These are phyloP conservation scores for Sebastes alutus DNA, from an alignment of 2,797 vertebrate genomes.

Conservation along the genomic window DNA sequence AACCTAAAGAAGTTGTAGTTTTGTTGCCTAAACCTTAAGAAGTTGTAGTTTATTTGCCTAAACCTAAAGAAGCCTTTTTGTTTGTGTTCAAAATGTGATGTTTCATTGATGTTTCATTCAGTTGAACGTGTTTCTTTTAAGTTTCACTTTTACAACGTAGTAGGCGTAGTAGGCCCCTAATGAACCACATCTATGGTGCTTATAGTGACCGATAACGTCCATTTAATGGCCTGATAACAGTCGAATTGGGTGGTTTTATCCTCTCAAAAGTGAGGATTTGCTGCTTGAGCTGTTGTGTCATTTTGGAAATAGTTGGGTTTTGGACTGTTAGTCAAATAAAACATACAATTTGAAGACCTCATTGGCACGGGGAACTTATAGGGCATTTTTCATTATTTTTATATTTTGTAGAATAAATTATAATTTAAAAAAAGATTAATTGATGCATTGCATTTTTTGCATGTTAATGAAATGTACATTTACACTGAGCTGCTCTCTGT, in stretches of 20 bases:
- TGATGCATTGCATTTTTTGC: neutral
- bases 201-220: rapidly evolving
- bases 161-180: too few relatives aligned
- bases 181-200: too few relatives aligned
- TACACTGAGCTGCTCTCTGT: neutral
- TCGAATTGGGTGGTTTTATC: rapidly evolving
- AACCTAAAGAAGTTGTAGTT: too few relatives aligned
- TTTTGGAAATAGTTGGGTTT: neutral
- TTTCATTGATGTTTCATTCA: too few relatives aligned
- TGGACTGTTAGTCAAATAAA: neutral
- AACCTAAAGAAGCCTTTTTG: too few relatives aligned
- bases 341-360: neutral
- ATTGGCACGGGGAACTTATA: neutral
- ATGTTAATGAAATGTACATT: neutral
- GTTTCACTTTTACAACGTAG: too few relatives aligned
- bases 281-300: neutral
- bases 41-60: too few relatives aligned
- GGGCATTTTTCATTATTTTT: neutral
- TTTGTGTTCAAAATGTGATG: too few relatives aligned
- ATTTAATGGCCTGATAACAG: too few relatives aligned
- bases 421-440: neutral
- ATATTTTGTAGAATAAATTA: neutral
- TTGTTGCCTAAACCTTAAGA: too few relatives aligned
- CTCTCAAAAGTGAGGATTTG: neutral
- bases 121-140: too few relatives aligned